Percentiles rank a stretch among this genome's conserved stretches.
Evolutionary conservation across 2,888 invertebrate genomes (phyloP).

Genomic region (Drosophila nr. medialis): DNA sequence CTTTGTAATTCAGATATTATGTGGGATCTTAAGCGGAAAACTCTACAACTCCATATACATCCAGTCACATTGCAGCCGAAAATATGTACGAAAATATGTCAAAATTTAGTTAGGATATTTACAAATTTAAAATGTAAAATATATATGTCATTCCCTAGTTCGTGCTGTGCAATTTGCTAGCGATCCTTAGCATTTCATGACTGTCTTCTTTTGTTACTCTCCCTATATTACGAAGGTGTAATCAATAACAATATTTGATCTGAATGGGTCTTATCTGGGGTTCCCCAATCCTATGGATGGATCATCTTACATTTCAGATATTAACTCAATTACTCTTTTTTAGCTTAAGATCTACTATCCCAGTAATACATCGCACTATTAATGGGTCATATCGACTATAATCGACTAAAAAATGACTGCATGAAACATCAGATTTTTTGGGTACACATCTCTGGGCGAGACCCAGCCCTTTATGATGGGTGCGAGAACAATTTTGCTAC

Average conservation of each 20-base stretch:
- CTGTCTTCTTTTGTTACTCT: not conserved
- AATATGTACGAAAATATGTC: no score
- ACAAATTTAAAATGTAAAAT: not conserved
- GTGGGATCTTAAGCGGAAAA: not conserved
- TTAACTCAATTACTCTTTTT: not conserved
- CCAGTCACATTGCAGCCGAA: no score
- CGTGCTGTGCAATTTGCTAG: no score
- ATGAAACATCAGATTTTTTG: accelerated
- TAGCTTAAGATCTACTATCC: not conserved
- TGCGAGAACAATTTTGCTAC: not conserved
- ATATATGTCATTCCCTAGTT: no score
- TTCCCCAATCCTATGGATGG: not conserved
- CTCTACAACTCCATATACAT: not conserved
- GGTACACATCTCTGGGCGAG: not conserved
- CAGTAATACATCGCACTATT: not conserved
- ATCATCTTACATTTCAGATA: not conserved
- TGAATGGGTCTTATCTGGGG: not conserved
- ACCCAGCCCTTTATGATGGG: not conserved
- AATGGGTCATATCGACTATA: not conserved
- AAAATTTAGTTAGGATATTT: not conserved
- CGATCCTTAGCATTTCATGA: not conserved
- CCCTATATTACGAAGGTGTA: not conserved
- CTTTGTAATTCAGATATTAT: not conserved
- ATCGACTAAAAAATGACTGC: not conserved
- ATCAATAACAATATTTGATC: not conserved